Conservation (phyloP, 2,888 invertebrate species). For the Falcaria lacertinaria region DNA sequence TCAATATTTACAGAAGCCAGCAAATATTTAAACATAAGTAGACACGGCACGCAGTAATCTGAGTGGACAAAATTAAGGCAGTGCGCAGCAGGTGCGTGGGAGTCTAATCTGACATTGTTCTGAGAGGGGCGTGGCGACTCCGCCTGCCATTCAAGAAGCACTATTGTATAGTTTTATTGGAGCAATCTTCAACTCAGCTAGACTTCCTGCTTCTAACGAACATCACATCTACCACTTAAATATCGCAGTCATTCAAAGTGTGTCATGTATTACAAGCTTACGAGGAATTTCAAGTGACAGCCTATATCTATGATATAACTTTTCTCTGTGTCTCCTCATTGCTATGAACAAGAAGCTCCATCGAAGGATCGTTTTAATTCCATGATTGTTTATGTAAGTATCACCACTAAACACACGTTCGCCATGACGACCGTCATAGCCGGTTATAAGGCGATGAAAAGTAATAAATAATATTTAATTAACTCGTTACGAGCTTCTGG, state of each 20-base stretch:
- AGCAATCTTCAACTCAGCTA: slow-evolving; percentile 21
- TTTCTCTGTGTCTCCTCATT: too few relatives aligned
- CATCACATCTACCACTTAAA: slow-evolving; percentile 5
- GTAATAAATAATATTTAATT: background rate
- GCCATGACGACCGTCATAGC: too few relatives aligned
- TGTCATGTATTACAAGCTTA: background rate
- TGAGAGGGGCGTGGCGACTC: slow-evolving; percentile 24
- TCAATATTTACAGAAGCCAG: too few relatives aligned
- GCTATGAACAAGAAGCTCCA: too few relatives aligned
- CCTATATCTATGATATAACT: too few relatives aligned
- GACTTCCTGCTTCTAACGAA: slow-evolving; percentile 1
- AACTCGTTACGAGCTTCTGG: background rate
- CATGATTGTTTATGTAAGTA: too few relatives aligned
- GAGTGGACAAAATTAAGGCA: background rate
- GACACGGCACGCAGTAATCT: too few relatives aligned
- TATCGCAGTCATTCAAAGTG: background rate
- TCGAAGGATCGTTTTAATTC: too few relatives aligned
- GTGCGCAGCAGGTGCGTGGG: slow-evolving; percentile 24
- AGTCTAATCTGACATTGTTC: slow-evolving; percentile 17
- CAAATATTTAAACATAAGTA: too few relatives aligned
- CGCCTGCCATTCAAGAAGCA: slow-evolving; percentile 30
- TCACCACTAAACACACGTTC: too few relatives aligned
- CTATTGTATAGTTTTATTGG: slow-evolving; percentile 34
- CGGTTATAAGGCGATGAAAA: background rate
- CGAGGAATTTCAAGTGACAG: too few relatives aligned